Base-by-base conservation (phyloP, 2,888 invertebrate genomes). In the Tiliacea citrago region DNA sequence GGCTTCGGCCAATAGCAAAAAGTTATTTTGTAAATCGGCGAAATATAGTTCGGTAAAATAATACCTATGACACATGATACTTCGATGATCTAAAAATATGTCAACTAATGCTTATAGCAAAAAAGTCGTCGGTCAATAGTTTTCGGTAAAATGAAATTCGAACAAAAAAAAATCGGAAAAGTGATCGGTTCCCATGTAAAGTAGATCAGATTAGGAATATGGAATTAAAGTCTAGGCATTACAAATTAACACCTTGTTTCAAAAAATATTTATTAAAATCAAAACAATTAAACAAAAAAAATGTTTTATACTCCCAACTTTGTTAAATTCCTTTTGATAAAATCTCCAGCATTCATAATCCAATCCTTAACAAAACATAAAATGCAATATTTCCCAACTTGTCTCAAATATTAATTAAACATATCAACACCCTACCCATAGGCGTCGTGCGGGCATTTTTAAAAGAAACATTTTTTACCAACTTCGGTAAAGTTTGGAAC, bases 401-500 rank as follows among this genome's bases (percentile, higher is more conserved):
- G 75, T 82, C 83, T 55, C 47, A 45, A 13, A 60, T 74, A 57
- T 73, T 66, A 68, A 65, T 70, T 62, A 73, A 35, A 35, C 35
- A 57, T 12, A 66, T 47, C 24, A 72, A 51, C 78, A 84, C 74
- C 79, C 77, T 86, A 82, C 67, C 78, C 86, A 83, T 68, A 73
- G 85, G 86, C 86, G 78, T 35, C 78, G 79, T 77, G 81, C 78
- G 84, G 80, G 81, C 77, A 84, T 87, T 88, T 87, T 73, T 86
- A 88, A 88, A 84, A 77, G 82, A 86, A 86, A 86, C 77, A 84
- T 86, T 87, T 88, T 88, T 81, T 74, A 29, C 12, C n/a, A 85
- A 78, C 51, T 81, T 80, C 70, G 70, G 55, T 35, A 67, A 82
- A 85, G 81, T 89, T 85, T n/a, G 67, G 70, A 85, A 87, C 75